Evolutionary conservation across 2,797 vertebrate genomes (phyloP), one percentile per base, ranked within the genome.

Genomic region (Tokudaia tokunoshimensis): DNA sequence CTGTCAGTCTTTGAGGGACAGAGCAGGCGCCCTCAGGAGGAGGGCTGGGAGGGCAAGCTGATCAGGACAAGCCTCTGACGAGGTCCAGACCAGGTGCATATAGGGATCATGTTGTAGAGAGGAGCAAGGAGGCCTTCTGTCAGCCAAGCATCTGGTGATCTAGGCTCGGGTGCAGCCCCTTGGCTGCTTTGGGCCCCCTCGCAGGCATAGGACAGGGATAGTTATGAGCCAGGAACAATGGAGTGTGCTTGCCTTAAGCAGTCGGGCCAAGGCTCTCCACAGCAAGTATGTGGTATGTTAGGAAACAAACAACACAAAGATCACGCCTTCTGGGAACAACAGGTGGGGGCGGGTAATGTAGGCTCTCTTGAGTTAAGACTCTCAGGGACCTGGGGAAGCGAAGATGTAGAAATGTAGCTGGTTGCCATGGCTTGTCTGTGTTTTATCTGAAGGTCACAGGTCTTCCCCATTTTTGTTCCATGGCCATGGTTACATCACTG

Each of bases 221-320:
- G 29, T 37, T 41, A 47, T 3, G 9, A 34, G 82, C 67, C 86
- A 24, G 61, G 61, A 4, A 0, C 15, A 17, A 52, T 26, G 24
- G 29, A 0, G 34, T 55, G 2, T 0, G 20, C 34, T 55, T 63
- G 57, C 41, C n/a, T 24, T 26, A 4, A 37, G 80, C 2, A 24
- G 47, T 20, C 0, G 0, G 67, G 89, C 59, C 19, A 14, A 0
- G 52, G 81, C 34, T 83, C 81, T 92, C 44, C 47, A 5, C 1
- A 41, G 75, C 70, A 84, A 92, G 91, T 61, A 61, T 10, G 92
- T 47, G 78, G 55, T 3, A 3, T 70, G 74, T 67, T 65, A 41
- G 76, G 90, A 92, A 93, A 84, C 17, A 92, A 93, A 86, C 17
- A 65, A 26, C 80, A 1, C 63, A 3, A 96, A 86, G 93, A 80